Conservation (phyloP, 2,888 invertebrate species). For the Geotrupes spiniger region DNA sequence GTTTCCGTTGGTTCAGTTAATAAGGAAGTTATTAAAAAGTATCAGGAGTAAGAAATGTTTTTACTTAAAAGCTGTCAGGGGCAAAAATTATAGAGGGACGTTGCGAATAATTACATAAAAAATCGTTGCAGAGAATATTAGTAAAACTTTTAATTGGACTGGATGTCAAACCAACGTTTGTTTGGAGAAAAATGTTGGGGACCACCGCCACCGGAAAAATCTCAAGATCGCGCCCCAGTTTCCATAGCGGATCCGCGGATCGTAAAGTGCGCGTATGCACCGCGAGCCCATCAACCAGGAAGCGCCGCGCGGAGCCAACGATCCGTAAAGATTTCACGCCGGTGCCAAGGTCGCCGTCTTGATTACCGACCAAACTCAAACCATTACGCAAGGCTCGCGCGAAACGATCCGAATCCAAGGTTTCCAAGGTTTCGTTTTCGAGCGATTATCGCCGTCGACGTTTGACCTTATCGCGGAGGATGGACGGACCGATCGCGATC, state of each 20-base stretch:
- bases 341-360: constrained; percentile 33
- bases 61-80: no score
- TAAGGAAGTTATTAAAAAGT: no score
- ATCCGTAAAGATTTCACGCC: constrained; percentile 32
- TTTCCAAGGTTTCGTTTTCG: constrained; percentile 11
- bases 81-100: no score
- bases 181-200: no score
- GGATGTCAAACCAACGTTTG: no score
- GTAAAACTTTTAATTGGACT: no score
- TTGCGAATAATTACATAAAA: no score
- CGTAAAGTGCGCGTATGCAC: not conserved
- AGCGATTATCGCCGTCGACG: constrained; percentile 1
- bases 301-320: constrained; percentile 15
- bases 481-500: no score
- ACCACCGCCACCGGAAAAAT: constrained; percentile 16
- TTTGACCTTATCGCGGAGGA: constrained; percentile 10
- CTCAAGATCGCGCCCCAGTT: constrained; percentile 8
- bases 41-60: no score
- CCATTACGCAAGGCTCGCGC: constrained; percentile 20
- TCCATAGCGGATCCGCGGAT: not conserved
- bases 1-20: no score
- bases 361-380: constrained; percentile 8
- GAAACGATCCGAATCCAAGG: constrained; percentile 26
- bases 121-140: no score
- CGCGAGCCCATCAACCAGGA: constrained; percentile 3